Evolutionary conservation across 2,888 invertebrate species (phyloP), one percentile per base, ranked within the genome.

Genomic region (Erebia ligea): DNA sequence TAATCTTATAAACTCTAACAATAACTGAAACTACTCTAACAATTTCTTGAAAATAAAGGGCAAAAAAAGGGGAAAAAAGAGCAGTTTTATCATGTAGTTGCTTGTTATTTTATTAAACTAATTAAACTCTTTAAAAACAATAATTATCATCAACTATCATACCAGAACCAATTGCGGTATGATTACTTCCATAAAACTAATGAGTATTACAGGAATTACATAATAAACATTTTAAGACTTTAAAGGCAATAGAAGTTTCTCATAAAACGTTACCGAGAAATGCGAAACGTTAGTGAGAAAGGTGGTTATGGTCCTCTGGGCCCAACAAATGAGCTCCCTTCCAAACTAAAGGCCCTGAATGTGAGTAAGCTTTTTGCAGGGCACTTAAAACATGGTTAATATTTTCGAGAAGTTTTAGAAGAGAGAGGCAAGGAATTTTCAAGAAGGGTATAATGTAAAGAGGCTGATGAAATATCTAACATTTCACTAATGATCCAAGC

Each of bases 341-440:
- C 48, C 52, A 58, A 52, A 63, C 62, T 62, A 62, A 62, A 45
- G 57, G 56, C 19, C 40, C 42, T 72, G 25, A 56, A 71, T 63
- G 72, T n/a, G 50, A 63, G 45, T 56, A 68, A 71, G 48, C 62
- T 70, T 68, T 73, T 65, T 68, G 70, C 68, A 62, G 40, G 61
- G 15, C 63, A 54, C 59, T 72, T 70, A 67, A 70, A 65, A 70
- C 52, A 61, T 52, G 54, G 40, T 70, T 72, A 70, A 67, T 67
- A 72, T 70, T 67, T 72, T 59, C 34, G 19, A 21, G 62, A 64
- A 67, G 58, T 67, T 48, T 63, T 34, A 34, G 19, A 40, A 70
- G 62, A 63, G 54, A 15, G 56, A 8, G 21, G 4, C n/a, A 42
- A 42, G 56, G 19, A 42, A 21, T 34, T 56, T 56, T 40, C 40